Conservation (phyloP, 1,140 invertebrate species). For the Paramacrobiotus metropolitanus region DNA sequence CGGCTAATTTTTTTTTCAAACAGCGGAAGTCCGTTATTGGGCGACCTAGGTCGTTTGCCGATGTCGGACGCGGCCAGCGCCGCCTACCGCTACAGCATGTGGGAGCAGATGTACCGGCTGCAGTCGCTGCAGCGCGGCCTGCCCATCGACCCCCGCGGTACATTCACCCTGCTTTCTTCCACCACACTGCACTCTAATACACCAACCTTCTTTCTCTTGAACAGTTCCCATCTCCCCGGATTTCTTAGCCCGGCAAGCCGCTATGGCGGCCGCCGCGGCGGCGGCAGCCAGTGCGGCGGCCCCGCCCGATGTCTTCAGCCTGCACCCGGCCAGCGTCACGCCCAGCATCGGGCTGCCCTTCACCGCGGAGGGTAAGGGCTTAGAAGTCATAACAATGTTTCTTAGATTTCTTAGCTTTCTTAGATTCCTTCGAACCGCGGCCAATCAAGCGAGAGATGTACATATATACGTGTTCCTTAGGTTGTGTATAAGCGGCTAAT, state of each 20-base stretch:
- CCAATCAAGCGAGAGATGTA: not conserved
- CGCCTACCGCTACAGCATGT: not conserved
- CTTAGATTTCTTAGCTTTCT: no score
- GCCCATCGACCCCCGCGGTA: not conserved
- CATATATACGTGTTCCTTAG: not conserved
- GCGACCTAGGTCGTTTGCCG: not conserved
- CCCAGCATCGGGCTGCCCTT: not conserved
- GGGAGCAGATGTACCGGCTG: constrained; percentile 3
- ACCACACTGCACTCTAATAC: not conserved
- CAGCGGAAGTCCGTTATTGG: no score
- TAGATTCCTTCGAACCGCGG: no score
- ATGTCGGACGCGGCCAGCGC: no score
- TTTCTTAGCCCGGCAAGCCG: not conserved
- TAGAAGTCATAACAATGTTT: not conserved
- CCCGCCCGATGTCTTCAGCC: not conserved
- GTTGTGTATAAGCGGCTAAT: not conserved
- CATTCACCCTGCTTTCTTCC: not conserved
- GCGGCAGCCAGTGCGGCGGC: not conserved
- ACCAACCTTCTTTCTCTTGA: not conserved
- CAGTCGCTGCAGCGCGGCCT: not conserved
- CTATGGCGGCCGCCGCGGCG: not conserved
- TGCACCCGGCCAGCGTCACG: not conserved
- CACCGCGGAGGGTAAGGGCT: not conserved
- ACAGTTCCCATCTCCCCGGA: not conserved
- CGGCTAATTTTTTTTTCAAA: no score